Base-by-base conservation (phyloP, 2,113 vertebrate genomes). In the Hyperopisus bebe region DNA sequence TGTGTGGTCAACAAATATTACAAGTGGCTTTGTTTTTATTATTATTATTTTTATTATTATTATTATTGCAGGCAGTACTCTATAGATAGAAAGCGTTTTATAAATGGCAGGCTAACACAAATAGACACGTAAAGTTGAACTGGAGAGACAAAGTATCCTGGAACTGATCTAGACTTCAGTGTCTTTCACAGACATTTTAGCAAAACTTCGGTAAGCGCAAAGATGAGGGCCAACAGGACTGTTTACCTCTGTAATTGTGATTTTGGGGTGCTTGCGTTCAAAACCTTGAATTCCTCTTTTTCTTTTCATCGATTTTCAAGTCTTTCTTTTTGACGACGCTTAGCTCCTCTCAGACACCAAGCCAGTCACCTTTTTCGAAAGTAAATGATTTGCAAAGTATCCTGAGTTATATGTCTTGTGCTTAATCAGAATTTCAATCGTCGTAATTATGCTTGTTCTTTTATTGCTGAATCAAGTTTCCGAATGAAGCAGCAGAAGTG, bases 231-330 rank as follows among this genome's bases (percentile, higher is more conserved):
- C 90, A 6, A 90, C 80, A 90, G 88, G 90, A 47, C 87, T 90
- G 92, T 93, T 93, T 95, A 94, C 92, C 50, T 93, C 86, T 94
- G 92, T 92, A 92, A 92, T 92, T 92, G 94, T 91, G 66, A 92
- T 86, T 92, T 89, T 82, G 88, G 62, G 89, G 92, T 93, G 90
- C 91, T 95, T 89, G 44, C 90, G 66, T 90, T 90, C 4, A 27
- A 44, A 91, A 90, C 17, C 91, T 90, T 90, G 88, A 92, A 94
- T 92, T 89, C 80, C 92, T 93, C 92, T 92, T 93, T 91, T 82
- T 92, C 92, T 94, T 44, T 89, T 82, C 92, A 87, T 77, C 53
- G 48, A 87, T 84, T 84, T 46, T 24, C 39, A 47, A 42, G 13
- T 17, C 42, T 83, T 47, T 42, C 17, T 48, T 84, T 84, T 47